Conservation (phyloP, 2,888 invertebrate genomes). For the Cryptocheilus praepositus region DNA sequence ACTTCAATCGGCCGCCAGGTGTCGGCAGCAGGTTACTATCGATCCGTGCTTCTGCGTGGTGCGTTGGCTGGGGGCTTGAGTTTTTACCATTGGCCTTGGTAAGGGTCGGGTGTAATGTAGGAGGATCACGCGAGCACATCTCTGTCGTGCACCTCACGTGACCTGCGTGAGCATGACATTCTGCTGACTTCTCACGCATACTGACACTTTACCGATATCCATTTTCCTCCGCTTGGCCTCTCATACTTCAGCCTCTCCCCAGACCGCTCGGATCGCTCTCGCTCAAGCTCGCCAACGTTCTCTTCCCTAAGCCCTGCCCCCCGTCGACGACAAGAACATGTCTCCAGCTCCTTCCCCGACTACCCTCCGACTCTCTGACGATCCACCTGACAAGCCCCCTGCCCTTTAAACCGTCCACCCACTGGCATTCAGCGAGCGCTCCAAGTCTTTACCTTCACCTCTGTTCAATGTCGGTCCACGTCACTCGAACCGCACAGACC, state of each 20-base stretch:
- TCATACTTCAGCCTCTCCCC: constrained; percentile 73
- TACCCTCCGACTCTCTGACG: too few relatives aligned
- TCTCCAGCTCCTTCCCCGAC: too few relatives aligned
- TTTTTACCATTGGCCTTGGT: constrained; percentile 73
- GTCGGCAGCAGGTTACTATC: constrained; percentile 67
- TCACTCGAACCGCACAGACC: too few relatives aligned
- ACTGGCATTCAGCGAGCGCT: too few relatives aligned
- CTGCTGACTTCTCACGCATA: constrained; percentile 74
- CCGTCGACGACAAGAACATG: too few relatives aligned
- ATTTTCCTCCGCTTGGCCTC: constrained; percentile 67
- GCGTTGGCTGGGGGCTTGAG: constrained; percentile 64
- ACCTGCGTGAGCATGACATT: constrained; percentile 73
- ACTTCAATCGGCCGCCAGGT: constrained; percentile 86
- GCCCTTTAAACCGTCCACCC: too few relatives aligned
- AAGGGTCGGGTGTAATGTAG: constrained; percentile 70
- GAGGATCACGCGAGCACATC: constrained; percentile 74
- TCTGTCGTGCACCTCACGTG: constrained; percentile 74
- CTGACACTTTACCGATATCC: constrained; percentile 69
- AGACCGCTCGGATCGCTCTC: too few relatives aligned
- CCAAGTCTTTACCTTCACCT: too few relatives aligned
- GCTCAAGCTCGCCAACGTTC: too few relatives aligned
- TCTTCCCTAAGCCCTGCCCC: too few relatives aligned
- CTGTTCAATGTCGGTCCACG: too few relatives aligned
- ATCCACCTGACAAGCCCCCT: too few relatives aligned
- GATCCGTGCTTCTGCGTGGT: constrained; percentile 69